phyloP scores from a whole-genome alignment of 2,888 invertebrate species.

The Melieria crassipennis region DNA sequence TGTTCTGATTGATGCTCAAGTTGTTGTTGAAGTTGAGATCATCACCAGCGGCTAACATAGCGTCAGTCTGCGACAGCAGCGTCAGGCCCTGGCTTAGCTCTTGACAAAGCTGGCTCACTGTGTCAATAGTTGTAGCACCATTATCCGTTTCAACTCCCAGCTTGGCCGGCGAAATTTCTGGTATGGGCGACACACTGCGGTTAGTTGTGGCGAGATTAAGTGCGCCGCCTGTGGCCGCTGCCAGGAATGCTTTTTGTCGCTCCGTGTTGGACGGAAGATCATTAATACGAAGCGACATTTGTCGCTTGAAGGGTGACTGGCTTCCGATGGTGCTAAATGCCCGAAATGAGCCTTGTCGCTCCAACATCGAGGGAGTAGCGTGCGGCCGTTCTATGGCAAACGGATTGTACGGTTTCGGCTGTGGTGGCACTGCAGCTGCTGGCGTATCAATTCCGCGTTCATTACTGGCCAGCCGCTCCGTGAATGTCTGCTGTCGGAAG shows the following conservation, averaged over 20 bases:
- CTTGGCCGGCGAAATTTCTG: conserved; percentile 75
- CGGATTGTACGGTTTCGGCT: conserved; percentile 81
- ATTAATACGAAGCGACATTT: conserved; percentile 92
- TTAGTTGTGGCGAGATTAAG: conserved; percentile 55
- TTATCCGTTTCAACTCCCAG: conserved; percentile 43
- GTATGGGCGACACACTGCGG: conserved; percentile 77
- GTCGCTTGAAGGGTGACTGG: conserved; percentile 94
- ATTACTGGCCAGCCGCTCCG: conserved; percentile 75
- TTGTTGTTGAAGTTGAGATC: conserved; percentile 71
- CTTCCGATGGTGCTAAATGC: conserved; percentile 82
- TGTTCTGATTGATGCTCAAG: conserved; percentile 70
- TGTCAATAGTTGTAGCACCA: conserved; percentile 63
- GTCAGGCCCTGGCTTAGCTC: conserved; percentile 77
- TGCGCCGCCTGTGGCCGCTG: conserved; percentile 58
- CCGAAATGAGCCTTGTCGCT: conserved; percentile 94
- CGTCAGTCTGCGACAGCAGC: conserved; percentile 71
- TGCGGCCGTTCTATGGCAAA: conserved; percentile 96
- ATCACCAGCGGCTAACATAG: conserved; percentile 58
- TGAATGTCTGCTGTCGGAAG: conserved; percentile 85
- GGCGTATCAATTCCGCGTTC: conserved; percentile 66
- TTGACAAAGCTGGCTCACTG: conserved; percentile 79
- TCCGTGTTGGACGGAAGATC: conserved; percentile 96
- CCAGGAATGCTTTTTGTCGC: conserved; percentile 70
- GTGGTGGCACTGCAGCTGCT: conserved; percentile 65
- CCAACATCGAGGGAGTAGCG: conserved; percentile 92